phyloP scores from a whole-genome alignment of 2,113 vertebrate genomes.

The Tachysurus fulvidraco region DNA sequence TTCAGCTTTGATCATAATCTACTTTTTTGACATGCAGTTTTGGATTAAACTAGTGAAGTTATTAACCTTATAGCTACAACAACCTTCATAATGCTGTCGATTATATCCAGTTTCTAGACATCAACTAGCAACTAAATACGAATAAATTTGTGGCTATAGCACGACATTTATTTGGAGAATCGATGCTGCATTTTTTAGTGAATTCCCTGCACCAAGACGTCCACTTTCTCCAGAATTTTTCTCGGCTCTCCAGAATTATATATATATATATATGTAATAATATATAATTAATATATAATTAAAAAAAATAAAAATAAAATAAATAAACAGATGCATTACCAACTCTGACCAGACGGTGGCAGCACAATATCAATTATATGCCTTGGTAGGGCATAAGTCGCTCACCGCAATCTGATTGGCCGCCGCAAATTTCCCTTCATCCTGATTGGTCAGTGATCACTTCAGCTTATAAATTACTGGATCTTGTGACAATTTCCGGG shows the following conservation, averaged over 20 bases:
- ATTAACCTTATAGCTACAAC: background rate
- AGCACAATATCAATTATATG: background rate
- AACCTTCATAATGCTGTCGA: background rate
- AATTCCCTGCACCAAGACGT: no score
- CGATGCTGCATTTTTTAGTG: no score
- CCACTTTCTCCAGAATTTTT: no score
- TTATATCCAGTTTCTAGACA: background rate
- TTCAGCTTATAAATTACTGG: background rate
- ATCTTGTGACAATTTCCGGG: background rate
- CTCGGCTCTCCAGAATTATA: background rate
- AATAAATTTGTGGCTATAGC: background rate
- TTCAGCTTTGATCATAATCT: no score
- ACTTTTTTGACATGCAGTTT: background rate
- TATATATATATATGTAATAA: no score
- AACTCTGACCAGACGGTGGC: background rate
- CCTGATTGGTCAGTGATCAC: conserved; percentile 39
- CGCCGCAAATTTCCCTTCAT: background rate
- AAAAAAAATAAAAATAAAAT: no score
- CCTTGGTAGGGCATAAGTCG: background rate
- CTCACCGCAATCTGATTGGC: conserved; percentile 31
- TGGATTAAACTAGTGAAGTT: background rate
- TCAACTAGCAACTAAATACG: background rate
- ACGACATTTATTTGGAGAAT: background rate
- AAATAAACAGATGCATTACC: background rate
- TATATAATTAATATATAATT: no score